Conservation (phyloP, 2,888 invertebrate species). For the Chymomyza caudatula region DNA sequence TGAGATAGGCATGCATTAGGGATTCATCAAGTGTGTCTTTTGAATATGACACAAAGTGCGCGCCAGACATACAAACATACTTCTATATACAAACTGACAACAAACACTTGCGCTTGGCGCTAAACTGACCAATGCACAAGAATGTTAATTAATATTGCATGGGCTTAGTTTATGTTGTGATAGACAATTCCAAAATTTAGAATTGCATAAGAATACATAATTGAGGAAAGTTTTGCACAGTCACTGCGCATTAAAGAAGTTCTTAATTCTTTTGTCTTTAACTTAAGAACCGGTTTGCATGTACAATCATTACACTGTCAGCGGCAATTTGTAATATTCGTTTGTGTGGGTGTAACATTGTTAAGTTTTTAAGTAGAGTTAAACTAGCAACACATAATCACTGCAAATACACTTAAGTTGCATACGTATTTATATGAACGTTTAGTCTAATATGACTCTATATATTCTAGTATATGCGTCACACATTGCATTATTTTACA, state of each 20-base stretch:
- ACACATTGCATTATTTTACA: background rate
- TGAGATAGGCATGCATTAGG: constrained; percentile 13
- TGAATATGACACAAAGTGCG: background rate
- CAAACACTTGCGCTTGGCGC: background rate
- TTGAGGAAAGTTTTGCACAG: background rate
- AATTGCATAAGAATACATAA: background rate
- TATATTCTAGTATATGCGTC: background rate
- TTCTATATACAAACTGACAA: background rate
- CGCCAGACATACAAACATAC: background rate
- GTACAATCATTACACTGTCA: background rate
- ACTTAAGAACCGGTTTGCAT: background rate
- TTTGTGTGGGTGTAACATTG: background rate
- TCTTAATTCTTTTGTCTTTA: background rate
- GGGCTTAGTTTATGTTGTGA: background rate
- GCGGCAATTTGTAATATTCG: background rate
- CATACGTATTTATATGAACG: too few species aligned
- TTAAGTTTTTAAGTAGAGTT: background rate
- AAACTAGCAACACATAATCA: background rate
- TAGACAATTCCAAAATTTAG: too few species aligned
- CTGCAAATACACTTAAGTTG: too few species aligned
- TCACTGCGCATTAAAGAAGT: background rate
- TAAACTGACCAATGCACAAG: background rate
- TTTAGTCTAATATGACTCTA: too few species aligned
- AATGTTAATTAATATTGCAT: background rate
- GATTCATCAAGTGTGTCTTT: constrained; percentile 30